These are phyloP conservation scores for Chironomus tentans DNA, from an alignment of 2,888 invertebrate species.

Conservation along the genomic window DNA sequence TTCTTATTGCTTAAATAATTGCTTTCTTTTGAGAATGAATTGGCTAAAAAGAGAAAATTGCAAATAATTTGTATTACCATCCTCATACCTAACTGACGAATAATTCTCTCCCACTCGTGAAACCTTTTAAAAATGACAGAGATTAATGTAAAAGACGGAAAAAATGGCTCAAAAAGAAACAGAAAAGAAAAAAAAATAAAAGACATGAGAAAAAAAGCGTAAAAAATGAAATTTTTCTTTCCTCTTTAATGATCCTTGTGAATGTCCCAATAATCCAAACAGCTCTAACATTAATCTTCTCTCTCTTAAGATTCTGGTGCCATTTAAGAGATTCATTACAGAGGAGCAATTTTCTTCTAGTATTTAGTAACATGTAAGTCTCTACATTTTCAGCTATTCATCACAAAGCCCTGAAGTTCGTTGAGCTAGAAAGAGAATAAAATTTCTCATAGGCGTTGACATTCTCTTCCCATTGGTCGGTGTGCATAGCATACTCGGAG, in stretches of 20 bases:
- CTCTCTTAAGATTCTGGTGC: slow-evolving; percentile 21
- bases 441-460: slow-evolving; percentile 8
- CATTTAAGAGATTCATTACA: not conserved
- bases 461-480: not conserved
- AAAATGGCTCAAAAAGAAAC: slow-evolving; percentile 23
- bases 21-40: not conserved
- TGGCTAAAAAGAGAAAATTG: not conserved
- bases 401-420: not conserved
- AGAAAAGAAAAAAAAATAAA: slow-evolving; percentile 9
- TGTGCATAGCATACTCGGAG: not conserved
- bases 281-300: slow-evolving; percentile 25
- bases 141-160: slow-evolving; percentile 27
- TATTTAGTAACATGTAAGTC: not conserved
- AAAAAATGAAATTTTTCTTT: slow-evolving; percentile 14
- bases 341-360: not conserved
- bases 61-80: not conserved
- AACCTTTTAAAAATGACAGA: slow-evolving; percentile 23
- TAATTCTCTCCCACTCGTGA: not conserved
- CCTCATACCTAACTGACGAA: not conserved
- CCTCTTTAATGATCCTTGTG: slow-evolving; percentile 24
- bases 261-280: slow-evolving; percentile 27
- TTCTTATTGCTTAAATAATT: too few relatives aligned
- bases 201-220: slow-evolving; percentile 8
- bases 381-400: not conserved
- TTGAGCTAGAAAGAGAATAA: slow-evolving; percentile 12